Evolutionary conservation across 2,888 invertebrate genomes (phyloP).

Genomic region (Caenorhabditis sp.): DNA sequence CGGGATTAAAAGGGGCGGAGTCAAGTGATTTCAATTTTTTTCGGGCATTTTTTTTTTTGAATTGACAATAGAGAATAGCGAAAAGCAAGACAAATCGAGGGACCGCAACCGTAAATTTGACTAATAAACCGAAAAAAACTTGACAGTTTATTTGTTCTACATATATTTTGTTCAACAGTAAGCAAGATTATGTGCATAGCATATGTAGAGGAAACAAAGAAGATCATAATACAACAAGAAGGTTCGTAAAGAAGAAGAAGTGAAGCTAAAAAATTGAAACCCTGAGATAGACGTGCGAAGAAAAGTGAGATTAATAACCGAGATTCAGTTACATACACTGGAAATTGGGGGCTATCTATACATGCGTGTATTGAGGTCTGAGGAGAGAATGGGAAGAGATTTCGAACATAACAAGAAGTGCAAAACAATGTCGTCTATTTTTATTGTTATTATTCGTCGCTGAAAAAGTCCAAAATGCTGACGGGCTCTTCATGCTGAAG

Average conservation of each 20-base stretch:
- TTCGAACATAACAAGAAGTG: not conserved
- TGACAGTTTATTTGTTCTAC: not conserved
- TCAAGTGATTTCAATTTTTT: too few relatives aligned
- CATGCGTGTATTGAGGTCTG: not conserved
- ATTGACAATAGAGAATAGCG: too few relatives aligned
- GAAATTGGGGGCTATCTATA: not conserved
- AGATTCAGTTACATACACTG: not conserved
- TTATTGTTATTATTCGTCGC: not conserved
- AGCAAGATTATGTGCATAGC: not conserved
- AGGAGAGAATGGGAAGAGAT: not conserved
- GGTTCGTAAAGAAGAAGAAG: not conserved
- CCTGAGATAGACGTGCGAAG: not conserved
- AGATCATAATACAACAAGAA: slow-evolving; percentile 6
- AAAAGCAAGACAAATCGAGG: too few relatives aligned
- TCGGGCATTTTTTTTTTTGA: too few relatives aligned
- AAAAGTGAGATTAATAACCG: slow-evolving; percentile 8
- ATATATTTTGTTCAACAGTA: not conserved
- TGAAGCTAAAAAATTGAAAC: not conserved
- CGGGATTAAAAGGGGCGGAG: too few relatives aligned
- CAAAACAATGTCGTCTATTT: not conserved
- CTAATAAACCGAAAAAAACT: too few relatives aligned
- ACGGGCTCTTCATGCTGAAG: not conserved
- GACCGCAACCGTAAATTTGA: too few relatives aligned
- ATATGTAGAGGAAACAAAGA: not conserved
- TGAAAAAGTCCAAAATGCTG: slow-evolving; percentile 29